Base-by-base conservation (phyloP, 2,888 invertebrate genomes). In the Drosophila stalkeri region DNA sequence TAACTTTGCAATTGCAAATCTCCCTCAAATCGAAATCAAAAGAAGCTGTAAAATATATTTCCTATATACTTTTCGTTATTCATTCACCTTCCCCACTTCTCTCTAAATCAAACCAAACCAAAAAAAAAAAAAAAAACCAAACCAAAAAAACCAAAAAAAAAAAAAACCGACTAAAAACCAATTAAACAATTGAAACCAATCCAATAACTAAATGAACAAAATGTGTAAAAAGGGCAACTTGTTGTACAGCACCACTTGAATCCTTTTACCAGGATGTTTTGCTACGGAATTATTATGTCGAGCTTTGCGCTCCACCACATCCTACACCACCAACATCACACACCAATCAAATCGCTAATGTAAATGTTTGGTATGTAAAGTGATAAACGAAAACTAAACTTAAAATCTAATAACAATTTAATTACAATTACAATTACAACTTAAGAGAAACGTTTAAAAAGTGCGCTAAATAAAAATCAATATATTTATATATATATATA, bases 181-280 rank as follows among this genome's bases (percentile, higher is more conserved):
- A 75, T 76, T 64, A 74, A 73, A 74, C 39, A 79, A 79, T 74
- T 64, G 62, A 74, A 72, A 72, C 66, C 76, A 80, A 77, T 65
- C 62, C 64, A 81, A 83, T 69, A 63, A 76, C 62, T 61, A 63
- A 49, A 84, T 72, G 68, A 80, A 80, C 68, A 77, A 87, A 81
- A 86, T 88, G 87, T 86, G 71, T 82, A 77, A 77, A 80, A 87
- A 91, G 90, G 89, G 86, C 85, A 81, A 91, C 90, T 89, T 90
- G 89, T 90, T 91, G 89, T 90, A 89, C 90, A 85, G 89, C 89
- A 90, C 89, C 89, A 90, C 89, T 86, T 85, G 87, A 91, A 89
- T 89, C 89, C 81, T 89, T 89, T 86, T 89, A 89, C 87, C 89
- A 90, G 91, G 90, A 89, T 85, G 84, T 90, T 80, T 89, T 90